A percentile compares a stretch with the other conserved stretches of the same genome.
phyloP scores from a whole-genome alignment of 2,113 vertebrate species.

The Barbus barbus region DNA sequence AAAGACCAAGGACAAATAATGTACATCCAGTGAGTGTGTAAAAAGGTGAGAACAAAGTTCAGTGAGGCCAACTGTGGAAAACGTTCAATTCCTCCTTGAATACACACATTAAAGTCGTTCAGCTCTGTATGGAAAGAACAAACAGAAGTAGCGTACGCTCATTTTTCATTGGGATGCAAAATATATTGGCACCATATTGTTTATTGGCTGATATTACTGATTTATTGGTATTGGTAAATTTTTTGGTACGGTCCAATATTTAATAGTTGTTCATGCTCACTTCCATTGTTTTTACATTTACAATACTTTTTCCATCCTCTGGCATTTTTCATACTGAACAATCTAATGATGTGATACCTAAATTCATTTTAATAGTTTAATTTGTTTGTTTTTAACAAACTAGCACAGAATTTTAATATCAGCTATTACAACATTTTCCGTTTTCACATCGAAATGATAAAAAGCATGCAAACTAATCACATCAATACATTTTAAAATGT shows the following conservation, averaged over 20 bases:
- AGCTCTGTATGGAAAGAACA: background rate
- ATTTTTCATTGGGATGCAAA: background rate
- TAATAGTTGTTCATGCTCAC: background rate
- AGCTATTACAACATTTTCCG: background rate
- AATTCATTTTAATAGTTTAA: background rate
- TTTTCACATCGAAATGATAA: background rate
- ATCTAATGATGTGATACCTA: background rate
- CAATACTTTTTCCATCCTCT: background rate
- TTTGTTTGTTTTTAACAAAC: background rate
- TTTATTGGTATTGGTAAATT: background rate
- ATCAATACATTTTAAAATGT: no score
- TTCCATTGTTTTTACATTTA: background rate
- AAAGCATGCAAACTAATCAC: no score
- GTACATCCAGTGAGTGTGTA: background rate
- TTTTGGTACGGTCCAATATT: background rate
- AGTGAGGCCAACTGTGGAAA: slow-evolving; percentile 1
- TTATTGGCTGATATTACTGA: background rate
- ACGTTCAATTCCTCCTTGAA: background rate
- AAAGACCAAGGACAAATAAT: slow-evolving; percentile 13
- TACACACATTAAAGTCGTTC: background rate
- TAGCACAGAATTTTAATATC: background rate
- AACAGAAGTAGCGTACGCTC: background rate
- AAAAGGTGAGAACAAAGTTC: slow-evolving; percentile 7
- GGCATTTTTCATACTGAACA: background rate
- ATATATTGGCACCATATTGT: background rate